Percentiles rank a stretch among this genome's conserved stretches.
Conservation (phyloP, 2,113 vertebrate genomes). For the Opisthocomus hoazin region DNA sequence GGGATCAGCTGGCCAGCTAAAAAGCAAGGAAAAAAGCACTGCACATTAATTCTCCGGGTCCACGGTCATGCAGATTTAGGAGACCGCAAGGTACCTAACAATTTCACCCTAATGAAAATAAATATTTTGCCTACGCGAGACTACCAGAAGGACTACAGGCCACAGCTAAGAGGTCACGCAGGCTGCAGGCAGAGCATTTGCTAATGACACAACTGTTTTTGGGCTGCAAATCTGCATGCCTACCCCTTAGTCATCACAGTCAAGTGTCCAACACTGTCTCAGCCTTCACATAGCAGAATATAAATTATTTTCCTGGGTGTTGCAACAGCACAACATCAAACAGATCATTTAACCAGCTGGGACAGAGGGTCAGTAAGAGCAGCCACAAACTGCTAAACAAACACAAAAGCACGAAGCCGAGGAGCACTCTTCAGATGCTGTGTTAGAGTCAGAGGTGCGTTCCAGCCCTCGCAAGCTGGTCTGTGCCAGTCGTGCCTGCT, state of each 20-base stretch:
- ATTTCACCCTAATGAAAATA: neutral
- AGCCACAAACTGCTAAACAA: neutral
- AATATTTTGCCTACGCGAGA: neutral
- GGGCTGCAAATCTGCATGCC: neutral
- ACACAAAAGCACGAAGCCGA: neutral
- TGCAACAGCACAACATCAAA: neutral
- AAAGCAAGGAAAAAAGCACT: neutral
- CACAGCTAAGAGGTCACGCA: neutral
- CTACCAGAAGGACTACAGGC: neutral
- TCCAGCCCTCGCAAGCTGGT: neutral
- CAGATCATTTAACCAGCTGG: neutral
- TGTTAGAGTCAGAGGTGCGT: neutral
- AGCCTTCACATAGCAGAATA: neutral
- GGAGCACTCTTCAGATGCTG: neutral
- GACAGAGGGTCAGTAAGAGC: neutral
- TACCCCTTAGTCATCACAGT: neutral
- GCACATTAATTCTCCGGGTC: neutral
- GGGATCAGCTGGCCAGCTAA: neutral
- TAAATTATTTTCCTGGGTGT: neutral
- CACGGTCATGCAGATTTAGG: neutral
- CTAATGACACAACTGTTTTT: neutral
- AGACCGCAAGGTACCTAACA: neutral
- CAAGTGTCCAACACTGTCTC: neutral
- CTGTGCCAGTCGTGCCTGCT: neutral
- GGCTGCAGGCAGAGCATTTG: neutral